Percentiles rank a stretch among this genome's conserved stretches.
phyloP scores from a whole-genome alignment of 2,797 vertebrate genomes.

The Anguilla megastoma region DNA sequence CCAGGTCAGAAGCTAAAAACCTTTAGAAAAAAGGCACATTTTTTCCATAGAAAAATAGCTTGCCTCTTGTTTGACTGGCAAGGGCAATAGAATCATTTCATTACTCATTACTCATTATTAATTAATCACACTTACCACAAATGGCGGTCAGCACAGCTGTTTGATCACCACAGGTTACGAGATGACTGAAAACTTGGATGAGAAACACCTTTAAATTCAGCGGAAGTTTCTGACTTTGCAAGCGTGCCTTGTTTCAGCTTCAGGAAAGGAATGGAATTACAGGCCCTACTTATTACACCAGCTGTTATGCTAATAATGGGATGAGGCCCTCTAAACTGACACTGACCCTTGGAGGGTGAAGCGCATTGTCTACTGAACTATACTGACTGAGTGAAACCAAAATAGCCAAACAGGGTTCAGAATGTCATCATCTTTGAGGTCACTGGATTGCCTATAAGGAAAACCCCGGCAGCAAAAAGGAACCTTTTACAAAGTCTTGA shows the following conservation, averaged over 20 bases:
- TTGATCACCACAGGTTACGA: slow-evolving; percentile 20
- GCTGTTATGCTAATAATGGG: slow-evolving; percentile 30
- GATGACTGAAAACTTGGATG: neutral
- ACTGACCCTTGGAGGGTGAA: slow-evolving; percentile 13
- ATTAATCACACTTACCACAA: slow-evolving; percentile 28
- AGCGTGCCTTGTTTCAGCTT: slow-evolving; percentile 16
- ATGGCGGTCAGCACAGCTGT: slow-evolving; percentile 19
- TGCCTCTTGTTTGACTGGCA: slow-evolving; percentile 36
- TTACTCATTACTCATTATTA: slow-evolving; percentile 19
- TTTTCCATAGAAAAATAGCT: slow-evolving; percentile 23
- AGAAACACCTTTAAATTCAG: slow-evolving; percentile 18
- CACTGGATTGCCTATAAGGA: slow-evolving; percentile 19
- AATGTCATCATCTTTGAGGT: slow-evolving; percentile 34
- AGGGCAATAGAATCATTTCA: slow-evolving; percentile 27
- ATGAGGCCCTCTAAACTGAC: slow-evolving; percentile 3
- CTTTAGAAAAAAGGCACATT: slow-evolving; percentile 9
- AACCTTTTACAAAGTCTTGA: neutral
- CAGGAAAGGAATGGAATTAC: slow-evolving; percentile 12
- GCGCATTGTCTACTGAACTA: neutral
- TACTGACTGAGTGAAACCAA: slow-evolving; percentile 3
- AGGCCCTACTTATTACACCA: slow-evolving; percentile 11
- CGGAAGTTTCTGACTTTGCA: slow-evolving; percentile 2
- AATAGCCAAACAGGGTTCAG: slow-evolving; percentile 18
- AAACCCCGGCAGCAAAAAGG: slow-evolving; percentile 11
- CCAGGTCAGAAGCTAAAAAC: slow-evolving; percentile 28